A percentile compares a stretch with the other conserved stretches of the same genome.
phyloP scores from a whole-genome alignment of 2,797 vertebrate species.

The Acanthis flammea region DNA sequence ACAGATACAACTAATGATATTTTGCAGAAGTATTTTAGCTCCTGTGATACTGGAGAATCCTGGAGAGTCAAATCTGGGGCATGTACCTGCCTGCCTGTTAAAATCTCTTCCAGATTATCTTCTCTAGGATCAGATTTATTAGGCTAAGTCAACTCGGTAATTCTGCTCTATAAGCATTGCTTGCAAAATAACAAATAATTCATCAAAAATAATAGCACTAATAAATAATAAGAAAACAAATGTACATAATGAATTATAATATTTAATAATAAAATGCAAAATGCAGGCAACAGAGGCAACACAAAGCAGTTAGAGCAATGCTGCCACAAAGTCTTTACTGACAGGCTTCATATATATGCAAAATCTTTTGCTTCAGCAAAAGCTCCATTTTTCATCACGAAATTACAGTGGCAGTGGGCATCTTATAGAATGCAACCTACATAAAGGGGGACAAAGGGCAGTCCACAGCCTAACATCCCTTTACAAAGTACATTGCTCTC shows the following conservation, averaged over 20 bases:
- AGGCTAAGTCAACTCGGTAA: accelerated
- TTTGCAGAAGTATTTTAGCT: not conserved
- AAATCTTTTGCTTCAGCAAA: not conserved
- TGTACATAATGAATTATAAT: not conserved
- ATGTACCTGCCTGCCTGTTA: not conserved
- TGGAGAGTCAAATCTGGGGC: not conserved
- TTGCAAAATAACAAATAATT: not conserved
- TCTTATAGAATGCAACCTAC: not conserved
- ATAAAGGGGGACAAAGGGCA: not conserved
- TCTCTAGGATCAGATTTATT: not conserved
- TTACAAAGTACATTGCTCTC: not conserved
- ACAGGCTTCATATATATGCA: not conserved
- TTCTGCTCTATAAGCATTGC: not conserved
- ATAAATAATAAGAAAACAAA: not conserved
- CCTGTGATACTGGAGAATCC: not conserved
- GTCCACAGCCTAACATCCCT: not conserved
- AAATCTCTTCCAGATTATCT: not conserved
- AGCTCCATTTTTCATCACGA: not conserved
- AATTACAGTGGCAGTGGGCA: not conserved
- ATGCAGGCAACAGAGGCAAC: not conserved
- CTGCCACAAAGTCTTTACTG: not conserved
- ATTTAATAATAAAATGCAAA: not conserved
- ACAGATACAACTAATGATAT: not conserved
- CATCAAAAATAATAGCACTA: not conserved
- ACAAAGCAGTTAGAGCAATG: not conserved